Evolutionary conservation across 2,888 invertebrate genomes (phyloP).

Genomic region (Microctonus hyperodae): DNA sequence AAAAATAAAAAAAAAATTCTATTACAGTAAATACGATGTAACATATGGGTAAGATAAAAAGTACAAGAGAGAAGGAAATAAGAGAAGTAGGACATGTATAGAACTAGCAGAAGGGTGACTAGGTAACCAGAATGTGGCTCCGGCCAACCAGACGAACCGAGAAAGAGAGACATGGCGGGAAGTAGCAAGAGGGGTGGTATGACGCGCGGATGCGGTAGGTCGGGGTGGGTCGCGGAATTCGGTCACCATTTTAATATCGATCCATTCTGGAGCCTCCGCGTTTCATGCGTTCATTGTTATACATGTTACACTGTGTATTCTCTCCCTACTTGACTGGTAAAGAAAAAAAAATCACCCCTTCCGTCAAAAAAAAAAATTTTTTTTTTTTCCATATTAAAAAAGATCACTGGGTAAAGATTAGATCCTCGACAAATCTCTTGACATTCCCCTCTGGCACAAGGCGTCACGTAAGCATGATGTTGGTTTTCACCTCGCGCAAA

Average conservation of each 20-base stretch:
- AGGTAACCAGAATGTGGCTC: slow-evolving; percentile 32
- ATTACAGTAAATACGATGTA: background rate
- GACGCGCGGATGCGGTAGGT: slow-evolving; percentile 56
- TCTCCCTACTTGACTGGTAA: background rate
- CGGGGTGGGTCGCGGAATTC: slow-evolving; percentile 57
- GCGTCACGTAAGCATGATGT: background rate
- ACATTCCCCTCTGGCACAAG: background rate
- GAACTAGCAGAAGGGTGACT: slow-evolving; percentile 25
- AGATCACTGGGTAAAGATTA: background rate
- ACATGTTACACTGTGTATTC: slow-evolving; percentile 26
- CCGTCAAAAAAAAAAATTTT: background rate
- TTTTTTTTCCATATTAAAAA: background rate
- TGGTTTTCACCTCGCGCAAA: background rate
- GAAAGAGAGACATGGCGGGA: slow-evolving; percentile 31
- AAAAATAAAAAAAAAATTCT: background rate
- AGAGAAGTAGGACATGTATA: slow-evolving; percentile 17
- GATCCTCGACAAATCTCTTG: background rate
- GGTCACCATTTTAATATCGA: slow-evolving; percentile 64
- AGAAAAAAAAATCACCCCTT: background rate
- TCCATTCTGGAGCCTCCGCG: slow-evolving; percentile 43
- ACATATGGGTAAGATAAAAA: background rate
- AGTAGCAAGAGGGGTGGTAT: slow-evolving; percentile 30
- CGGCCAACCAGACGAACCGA: slow-evolving; percentile 28
- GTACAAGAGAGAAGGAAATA: slow-evolving; percentile 17
- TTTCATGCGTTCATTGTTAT: slow-evolving; percentile 30